Evolutionary conservation across 2,113 vertebrate species (phyloP).

Genomic region (Rhinogobius similis): DNA sequence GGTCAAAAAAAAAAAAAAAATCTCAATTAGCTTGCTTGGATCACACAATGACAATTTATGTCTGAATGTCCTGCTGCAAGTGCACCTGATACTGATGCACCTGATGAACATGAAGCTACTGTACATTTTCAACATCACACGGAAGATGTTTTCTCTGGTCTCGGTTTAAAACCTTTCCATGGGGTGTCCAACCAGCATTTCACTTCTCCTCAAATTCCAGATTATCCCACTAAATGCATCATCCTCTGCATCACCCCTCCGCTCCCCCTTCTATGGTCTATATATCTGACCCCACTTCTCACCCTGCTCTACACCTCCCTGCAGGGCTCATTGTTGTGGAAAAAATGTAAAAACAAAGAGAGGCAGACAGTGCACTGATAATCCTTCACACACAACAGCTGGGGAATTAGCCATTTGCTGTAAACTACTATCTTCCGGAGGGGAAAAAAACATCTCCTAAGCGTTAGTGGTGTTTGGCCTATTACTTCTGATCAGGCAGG

Average conservation of each 20-base stretch:
- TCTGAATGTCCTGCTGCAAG: not conserved
- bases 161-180: conserved; percentile 18
- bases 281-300: conserved; percentile 35
- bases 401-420: conserved; percentile 56
- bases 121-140: not conserved
- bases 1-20: too few species aligned
- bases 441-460: not conserved
- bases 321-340: conserved; percentile 66
- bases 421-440: not conserved
- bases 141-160: conserved; percentile 27
- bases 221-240: conserved; percentile 60
- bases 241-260: conserved; percentile 9
- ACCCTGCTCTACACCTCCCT: conserved; percentile 43
- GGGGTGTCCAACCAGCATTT: conserved; percentile 52
- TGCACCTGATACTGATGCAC: not conserved
- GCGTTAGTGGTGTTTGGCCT: conserved; percentile 12
- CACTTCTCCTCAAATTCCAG: conserved; percentile 53
- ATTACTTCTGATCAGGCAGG: conserved; percentile 16
- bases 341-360: conserved; percentile 72
- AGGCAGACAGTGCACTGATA: conserved; percentile 62
- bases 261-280: not conserved
- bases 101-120: not conserved
- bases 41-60: not conserved
- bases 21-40: not conserved
- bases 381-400: conserved; percentile 66